Evolutionary conservation across 2,888 invertebrate species (phyloP), one percentile per base, ranked within the genome.

Genomic region (Galerucella calmariensis): DNA sequence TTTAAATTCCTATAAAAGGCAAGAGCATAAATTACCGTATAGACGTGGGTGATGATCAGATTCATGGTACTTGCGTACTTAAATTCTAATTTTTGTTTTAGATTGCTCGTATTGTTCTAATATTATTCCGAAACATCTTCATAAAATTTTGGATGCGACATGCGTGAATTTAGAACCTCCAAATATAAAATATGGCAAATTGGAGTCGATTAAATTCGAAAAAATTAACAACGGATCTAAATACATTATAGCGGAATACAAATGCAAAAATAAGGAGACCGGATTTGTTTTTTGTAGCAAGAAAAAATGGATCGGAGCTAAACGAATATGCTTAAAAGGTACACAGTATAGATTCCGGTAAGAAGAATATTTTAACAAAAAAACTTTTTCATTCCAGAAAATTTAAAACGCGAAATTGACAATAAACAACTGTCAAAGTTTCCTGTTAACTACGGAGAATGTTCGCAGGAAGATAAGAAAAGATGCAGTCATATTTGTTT

Each of bases 231-330:
- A 84, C 24, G 85, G 87, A 76, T 90, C 89, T 81, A 84, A 89
- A 35, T 92, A 91, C 79, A 85, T 90, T 53, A 89, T 90, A 61
- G 92, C 91, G 10, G 85, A 90, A 79, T 92, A 91, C 80, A 85
- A 87, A 72, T 92, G 92, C 80, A 83, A 88, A 65, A 88, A 88
- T 67, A 80, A 85, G 2, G 87, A 85, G 1, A 87, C 86, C 65
- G 88, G 88, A 78, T 88, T 88, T 63, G 87, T 92, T 79, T 91
- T 89, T 83, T 92, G 92, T 83, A 90, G 90, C 79, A 84, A 87
- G 72, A 87, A 87, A 65, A 86, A 86, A 79, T 92, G 92, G 92
- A 84, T 91, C 74, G 92, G 91, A 10, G 87, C 88, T 62, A 82
- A 87, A 77, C 91, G 92, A 24, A 86, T 86, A 70, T 92, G 92